phyloP scores from a whole-genome alignment of 1,140 invertebrate genomes.

The Saccostrea echinata region DNA sequence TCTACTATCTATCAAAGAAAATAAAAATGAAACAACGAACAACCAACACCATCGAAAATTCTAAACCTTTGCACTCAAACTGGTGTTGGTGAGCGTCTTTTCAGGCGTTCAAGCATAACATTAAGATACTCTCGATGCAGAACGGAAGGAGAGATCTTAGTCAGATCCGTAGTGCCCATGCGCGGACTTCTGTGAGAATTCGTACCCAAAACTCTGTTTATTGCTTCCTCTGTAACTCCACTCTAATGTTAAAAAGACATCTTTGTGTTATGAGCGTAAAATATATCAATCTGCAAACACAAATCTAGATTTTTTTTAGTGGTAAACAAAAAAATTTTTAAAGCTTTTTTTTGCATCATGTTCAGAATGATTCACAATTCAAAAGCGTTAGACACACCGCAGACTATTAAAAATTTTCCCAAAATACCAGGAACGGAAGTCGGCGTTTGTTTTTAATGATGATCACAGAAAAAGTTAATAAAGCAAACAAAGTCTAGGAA shows the following conservation, averaged over 20 bases:
- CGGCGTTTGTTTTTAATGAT: neutral
- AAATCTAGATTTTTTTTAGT: too few relatives aligned
- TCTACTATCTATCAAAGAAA: slow-evolving; percentile 6
- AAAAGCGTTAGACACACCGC: slow-evolving; percentile 8
- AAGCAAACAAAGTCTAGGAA: slow-evolving; percentile 8
- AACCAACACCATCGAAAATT: slow-evolving; percentile 20
- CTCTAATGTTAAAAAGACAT: slow-evolving; percentile 45
- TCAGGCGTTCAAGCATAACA: slow-evolving; percentile 50
- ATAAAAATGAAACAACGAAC: slow-evolving; percentile 29
- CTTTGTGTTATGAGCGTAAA: neutral
- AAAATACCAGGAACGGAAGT: neutral
- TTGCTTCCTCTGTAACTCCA: slow-evolving; percentile 51
- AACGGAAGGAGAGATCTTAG: slow-evolving; percentile 46
- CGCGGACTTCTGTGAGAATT: slow-evolving; percentile 32
- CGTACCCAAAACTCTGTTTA: slow-evolving; percentile 41
- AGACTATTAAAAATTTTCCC: neutral
- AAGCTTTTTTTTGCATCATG: too few relatives aligned
- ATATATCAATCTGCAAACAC: too few relatives aligned
- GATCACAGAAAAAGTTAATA: neutral
- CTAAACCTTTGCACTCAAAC: slow-evolving; percentile 30
- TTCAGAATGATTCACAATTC: neutral
- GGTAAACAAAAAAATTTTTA: too few relatives aligned
- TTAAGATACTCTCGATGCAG: slow-evolving; percentile 48
- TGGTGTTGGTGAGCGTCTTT: slow-evolving; percentile 41
- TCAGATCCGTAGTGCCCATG: slow-evolving; percentile 40